A percentile compares a stretch with the other conserved stretches of the same genome.
Conservation (phyloP, 2,888 invertebrate species). For the Polydesmus complanatus region DNA sequence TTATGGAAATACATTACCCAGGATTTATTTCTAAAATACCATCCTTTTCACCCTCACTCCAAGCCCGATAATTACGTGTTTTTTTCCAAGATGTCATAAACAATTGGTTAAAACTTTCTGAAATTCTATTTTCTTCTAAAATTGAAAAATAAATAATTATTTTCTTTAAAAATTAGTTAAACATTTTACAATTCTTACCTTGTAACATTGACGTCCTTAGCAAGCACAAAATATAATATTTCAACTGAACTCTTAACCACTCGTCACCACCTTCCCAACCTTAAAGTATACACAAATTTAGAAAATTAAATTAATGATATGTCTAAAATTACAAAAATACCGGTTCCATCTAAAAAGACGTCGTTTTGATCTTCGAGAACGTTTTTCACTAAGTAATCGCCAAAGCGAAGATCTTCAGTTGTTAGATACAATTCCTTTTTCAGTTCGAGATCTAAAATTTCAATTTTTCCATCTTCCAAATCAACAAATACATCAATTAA, state of each 20-base stretch:
- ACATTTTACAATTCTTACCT: constrained; percentile 36
- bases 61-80: constrained; percentile 76
- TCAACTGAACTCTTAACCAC: constrained; percentile 91
- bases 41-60: constrained; percentile 49
- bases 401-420: constrained; percentile 89
- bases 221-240: constrained; percentile 65
- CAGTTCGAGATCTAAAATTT: constrained; percentile 63
- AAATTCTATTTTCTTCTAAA: constrained; percentile 61
- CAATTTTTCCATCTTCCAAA: constrained; percentile 71
- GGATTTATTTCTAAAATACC: constrained; percentile 49
- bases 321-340: constrained; percentile 23
- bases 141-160: constrained; percentile 19
- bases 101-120: constrained; percentile 71
- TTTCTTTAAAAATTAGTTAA: not conserved
- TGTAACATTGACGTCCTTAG: constrained; percentile 60
- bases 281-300: constrained; percentile 21
- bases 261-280: constrained; percentile 87
- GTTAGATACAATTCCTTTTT: constrained; percentile 71
- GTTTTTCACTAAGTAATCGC: constrained; percentile 75
- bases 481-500: constrained; percentile 85
- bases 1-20: constrained; percentile 41
- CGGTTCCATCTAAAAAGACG: constrained; percentile 55
- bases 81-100: constrained; percentile 73
- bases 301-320: not conserved
- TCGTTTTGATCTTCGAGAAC: constrained; percentile 44